Evolutionary conservation across 2,888 invertebrate species (phyloP).

Genomic region (Trissolcus brochymenae): DNA sequence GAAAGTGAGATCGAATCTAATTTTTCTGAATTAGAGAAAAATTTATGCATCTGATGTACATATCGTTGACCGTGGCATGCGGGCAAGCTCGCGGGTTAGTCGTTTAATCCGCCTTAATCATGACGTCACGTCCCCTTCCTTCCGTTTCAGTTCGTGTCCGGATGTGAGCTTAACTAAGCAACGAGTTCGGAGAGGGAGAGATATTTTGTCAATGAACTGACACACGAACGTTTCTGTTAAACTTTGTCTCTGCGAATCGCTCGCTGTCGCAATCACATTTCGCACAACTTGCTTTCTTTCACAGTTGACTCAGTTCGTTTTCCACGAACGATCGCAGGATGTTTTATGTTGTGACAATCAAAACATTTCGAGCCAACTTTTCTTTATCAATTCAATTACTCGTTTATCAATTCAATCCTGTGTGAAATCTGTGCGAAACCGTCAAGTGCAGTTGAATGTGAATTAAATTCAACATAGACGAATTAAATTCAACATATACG

Average conservation of each 20-base stretch:
- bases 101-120: constrained; percentile 74
- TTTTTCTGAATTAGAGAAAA: not conserved
- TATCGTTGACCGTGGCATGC: constrained; percentile 39
- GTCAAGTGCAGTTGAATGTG: no score
- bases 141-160: constrained; percentile 73
- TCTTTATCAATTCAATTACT: no score
- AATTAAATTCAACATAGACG: no score
- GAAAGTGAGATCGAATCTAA: no score
- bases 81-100: constrained; percentile 56
- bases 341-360: no score
- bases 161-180: constrained; percentile 72
- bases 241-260: constrained; percentile 43
- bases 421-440: no score
- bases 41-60: constrained; percentile 10
- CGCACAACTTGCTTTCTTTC: constrained; percentile 18
- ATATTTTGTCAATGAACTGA: constrained; percentile 52
- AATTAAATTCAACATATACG: no score
- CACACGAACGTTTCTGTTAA: constrained; percentile 46
- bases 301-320: not conserved
- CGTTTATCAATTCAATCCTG: no score
- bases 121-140: constrained; percentile 75
- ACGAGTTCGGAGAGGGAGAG: constrained; percentile 54
- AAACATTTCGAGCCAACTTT: no score
- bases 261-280: constrained; percentile 15
- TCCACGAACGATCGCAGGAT: not conserved